Evolutionary conservation across 2,888 invertebrate species (phyloP), one percentile per base, ranked within the genome.

Genomic region (Meta bourneti): DNA sequence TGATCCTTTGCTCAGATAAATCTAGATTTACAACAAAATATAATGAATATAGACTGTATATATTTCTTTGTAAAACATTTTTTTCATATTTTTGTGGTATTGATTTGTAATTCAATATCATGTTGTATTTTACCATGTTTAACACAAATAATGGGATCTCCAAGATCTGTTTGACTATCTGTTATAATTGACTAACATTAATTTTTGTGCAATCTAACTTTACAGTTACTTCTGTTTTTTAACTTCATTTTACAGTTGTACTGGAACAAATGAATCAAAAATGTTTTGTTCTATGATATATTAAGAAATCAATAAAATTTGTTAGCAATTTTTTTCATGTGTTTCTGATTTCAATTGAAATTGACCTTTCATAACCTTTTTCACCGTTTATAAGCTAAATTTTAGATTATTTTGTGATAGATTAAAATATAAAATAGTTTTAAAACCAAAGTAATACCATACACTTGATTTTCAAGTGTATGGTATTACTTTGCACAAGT

Each of bases 211-310:
- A 8, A 72, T n/a, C n/a, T 72, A 6, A 72, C 79, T 79, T 19
- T 34, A 79, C 54, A 61, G 34, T 61, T 79, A 13, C 19, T 19
- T 77, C 49, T 19, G 51, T 52, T 77, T 69, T 72, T 16, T 7
- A 77, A 69, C 19, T 69, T 77, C n/a, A 20, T 34, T 61, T 61
- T 20, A 54, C 54, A 79, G 79, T 79, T 79, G 19, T 7, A 78
- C n/a, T 78, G 78, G 61, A 79, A 61, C 52, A 52, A n/a, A 81
- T 20, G 16, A 82, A 72, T 52, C 20, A 69, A 82, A 82, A 82
- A 48, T 20, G 70, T 82, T 81, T 79, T 80, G 80, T 69, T 80
- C 71, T 72, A 82, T 82, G 71, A 82, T 71, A 48, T 81, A 77
- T 77, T 77, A 20, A 61, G 49, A 82, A 49, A 49, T 82, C 82